Base-by-base conservation (phyloP, 2,888 invertebrate genomes). In the Drosophila cyrtoloma region DNA sequence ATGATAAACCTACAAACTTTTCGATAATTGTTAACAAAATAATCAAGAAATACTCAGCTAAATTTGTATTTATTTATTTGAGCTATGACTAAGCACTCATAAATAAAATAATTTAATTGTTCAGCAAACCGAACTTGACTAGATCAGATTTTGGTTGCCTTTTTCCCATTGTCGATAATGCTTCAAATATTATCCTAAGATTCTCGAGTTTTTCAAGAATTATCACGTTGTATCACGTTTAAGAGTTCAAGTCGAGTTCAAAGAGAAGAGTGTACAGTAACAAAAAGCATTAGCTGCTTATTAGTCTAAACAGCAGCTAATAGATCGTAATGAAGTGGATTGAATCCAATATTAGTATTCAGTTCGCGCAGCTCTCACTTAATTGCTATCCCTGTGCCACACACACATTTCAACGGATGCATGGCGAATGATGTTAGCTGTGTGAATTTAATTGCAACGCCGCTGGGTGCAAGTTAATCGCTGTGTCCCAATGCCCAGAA, bases 381-480 rank as follows among this genome's bases (percentile, higher is more conserved):
- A 56, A 44, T 63, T 55, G 42, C 26, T 3, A 19, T 19, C 50
- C n/a, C 6, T 33, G 47, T 42, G 65, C 16, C 37, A n/a, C 0
- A 35, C 10, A 37, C n/a, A 39, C 22, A 52, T 42, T n/a, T 16
- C n/a, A 44, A 32, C 42, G 16, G 44, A 28, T 2, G 32, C 47
- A 12, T 16, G 37, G 44, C 26, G 33, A 53, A 10, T 58, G 42
- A 26, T 30, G 28, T 58, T 32, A 10, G 52, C 60, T 67, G 60
- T 63, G 52, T 47, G 33, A 60, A 58, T 60, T 50, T 51, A 39
- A 60, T 74, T 69, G 53, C 39, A 22, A 59, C 64, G 47, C 76
- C 58, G 64, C 47, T 65, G 76, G 68, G 28, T 44, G 71, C 76
- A 59, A 76, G 56, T 63, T 72, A 76, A 80, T 66, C 76, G 37